phyloP scores from a whole-genome alignment of 2,113 vertebrate species.

The Varanus komodoensis region DNA sequence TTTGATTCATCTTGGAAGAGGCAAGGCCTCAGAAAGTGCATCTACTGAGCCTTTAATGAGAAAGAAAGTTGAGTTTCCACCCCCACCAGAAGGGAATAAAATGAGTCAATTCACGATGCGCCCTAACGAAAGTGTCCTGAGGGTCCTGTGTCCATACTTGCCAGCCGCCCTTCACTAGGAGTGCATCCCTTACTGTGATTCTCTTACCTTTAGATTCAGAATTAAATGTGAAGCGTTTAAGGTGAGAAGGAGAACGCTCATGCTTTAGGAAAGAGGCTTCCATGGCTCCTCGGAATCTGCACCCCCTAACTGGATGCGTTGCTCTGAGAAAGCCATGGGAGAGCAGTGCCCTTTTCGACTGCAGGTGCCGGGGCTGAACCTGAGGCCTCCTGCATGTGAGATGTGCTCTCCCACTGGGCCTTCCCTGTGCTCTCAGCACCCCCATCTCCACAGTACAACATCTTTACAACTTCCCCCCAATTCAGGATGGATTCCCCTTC shows the following conservation, averaged over 20 bases:
- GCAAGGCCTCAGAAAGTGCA: not conserved
- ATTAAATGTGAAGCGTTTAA: not conserved
- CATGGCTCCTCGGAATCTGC: not conserved
- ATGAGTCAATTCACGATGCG: not conserved
- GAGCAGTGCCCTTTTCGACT: not conserved
- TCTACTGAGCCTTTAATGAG: not conserved
- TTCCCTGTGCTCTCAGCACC: not conserved
- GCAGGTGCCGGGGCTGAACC: not conserved
- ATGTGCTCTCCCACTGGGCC: not conserved
- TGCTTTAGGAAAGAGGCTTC: not conserved
- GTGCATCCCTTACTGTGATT: not conserved
- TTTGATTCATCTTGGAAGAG: not conserved
- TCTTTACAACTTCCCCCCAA: not conserved
- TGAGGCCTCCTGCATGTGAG: not conserved
- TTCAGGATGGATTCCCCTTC: not conserved
- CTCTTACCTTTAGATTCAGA: not conserved
- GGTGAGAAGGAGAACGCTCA: no score
- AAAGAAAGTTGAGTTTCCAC: conserved; percentile 33
- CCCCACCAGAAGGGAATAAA: not conserved
- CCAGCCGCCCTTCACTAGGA: not conserved
- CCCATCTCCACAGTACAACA: not conserved
- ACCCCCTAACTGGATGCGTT: not conserved
- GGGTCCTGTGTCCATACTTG: not conserved
- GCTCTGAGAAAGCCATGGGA: not conserved
- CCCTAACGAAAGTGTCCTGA: not conserved